Evolutionary conservation across 2,888 invertebrate genomes (phyloP), one percentile per base, ranked within the genome.

Genomic region (Drosophila atripex): DNA sequence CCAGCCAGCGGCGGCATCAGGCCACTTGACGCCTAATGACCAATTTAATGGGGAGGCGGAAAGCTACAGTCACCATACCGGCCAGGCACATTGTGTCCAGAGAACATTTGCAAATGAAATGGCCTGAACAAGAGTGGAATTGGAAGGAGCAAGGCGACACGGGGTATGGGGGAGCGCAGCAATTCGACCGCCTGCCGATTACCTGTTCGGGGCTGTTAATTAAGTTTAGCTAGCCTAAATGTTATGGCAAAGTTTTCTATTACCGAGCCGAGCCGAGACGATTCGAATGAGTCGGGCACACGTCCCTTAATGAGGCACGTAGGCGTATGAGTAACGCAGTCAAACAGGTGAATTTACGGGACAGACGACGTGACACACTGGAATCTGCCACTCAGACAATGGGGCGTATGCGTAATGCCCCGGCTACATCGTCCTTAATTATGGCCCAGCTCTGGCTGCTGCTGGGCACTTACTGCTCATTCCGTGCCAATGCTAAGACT

Each of bases 1-100:
- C 70, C 69, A 59, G 57, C 65, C 77, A 72, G 73, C 73, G 63
- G 71, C 71, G 57, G 63, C 73, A 80, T 73, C 70, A 74, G 77
- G 79, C 80, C 80, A 84, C 83, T 84, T 84, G 83, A 80, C 80
- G 85, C 83, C 77, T 85, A 85, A 85, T 84, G 84, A 80, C 83
- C 84, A 84, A 75, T 80, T 84, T 84, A 80, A 80, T 80, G 71
- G 75, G 57, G 41, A 68, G 65, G 68, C 63, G 57, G 53, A 49
- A 47, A 18, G 28, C 41, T 52, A 43, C 49, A 28, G 25, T 16
- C n/a, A 12, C 30, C 73, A 60, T 58, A 51, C 60, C 28, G 68
- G 50, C 30, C 58, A 58, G 61, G 47, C 80, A 55, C 63, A 58
- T 57, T 57, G 84, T 82, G 84, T 71, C 77, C 82, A 78, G 56